Evolutionary conservation across 2,113 vertebrate genomes (phyloP).

Genomic region (Aleadryas rufinucha): DNA sequence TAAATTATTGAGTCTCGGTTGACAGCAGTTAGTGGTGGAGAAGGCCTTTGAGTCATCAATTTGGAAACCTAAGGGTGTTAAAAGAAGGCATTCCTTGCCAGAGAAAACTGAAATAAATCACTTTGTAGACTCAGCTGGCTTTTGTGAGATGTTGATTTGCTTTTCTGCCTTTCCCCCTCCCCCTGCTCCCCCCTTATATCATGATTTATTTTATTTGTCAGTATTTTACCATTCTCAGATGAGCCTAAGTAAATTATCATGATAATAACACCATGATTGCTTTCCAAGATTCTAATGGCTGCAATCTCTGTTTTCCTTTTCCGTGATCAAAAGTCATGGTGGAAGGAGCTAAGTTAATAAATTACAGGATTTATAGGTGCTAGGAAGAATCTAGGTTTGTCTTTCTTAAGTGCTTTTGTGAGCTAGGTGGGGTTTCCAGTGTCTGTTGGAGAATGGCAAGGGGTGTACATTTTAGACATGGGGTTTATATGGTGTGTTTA

Average conservation of each 20-base stretch:
- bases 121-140: not conserved
- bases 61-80: not conserved
- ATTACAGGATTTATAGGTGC: not conserved
- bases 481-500: not conserved
- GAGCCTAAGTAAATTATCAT: not conserved
- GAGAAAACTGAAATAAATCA: not conserved
- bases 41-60: not conserved
- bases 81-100: not conserved
- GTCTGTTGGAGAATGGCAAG: not conserved
- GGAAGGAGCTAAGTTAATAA: not conserved
- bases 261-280: not conserved
- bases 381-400: not conserved
- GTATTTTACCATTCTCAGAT: not conserved
- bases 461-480: not conserved
- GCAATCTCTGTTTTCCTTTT: not conserved
- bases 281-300: not conserved
- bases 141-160: not conserved
- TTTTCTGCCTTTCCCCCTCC: not conserved
- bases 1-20: not conserved
- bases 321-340: not conserved
- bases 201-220: not conserved
- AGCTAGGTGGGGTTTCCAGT: not conserved
- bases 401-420: not conserved
- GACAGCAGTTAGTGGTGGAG: not conserved
- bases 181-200: fast-evolving